Evolutionary conservation across 2,113 vertebrate species (phyloP).

Genomic region (Lasiurus cinereus): DNA sequence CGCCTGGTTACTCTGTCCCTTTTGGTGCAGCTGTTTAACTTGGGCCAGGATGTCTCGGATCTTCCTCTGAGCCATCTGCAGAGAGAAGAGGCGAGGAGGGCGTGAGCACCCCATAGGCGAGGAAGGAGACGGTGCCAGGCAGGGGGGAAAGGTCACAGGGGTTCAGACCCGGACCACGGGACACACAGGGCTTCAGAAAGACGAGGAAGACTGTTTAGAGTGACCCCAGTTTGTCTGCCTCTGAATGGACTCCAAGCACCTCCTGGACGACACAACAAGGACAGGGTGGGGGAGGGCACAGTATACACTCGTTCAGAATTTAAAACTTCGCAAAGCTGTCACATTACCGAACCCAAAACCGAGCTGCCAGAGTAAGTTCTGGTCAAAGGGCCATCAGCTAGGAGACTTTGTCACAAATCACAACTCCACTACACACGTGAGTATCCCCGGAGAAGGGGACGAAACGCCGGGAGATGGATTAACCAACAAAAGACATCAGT

Average conservation of each 20-base stretch:
- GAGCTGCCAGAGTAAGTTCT: neutral
- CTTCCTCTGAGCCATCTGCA: slow-evolving; percentile 96
- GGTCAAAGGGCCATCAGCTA: neutral
- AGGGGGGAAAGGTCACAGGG: fast-evolving
- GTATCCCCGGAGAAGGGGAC: neutral
- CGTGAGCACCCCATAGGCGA: neutral
- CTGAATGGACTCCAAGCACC: neutral
- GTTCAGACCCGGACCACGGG: neutral
- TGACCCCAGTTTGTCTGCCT: neutral
- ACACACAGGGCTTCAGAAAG: neutral
- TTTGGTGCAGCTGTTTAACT: slow-evolving; percentile 95
- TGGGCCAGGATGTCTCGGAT: slow-evolving; percentile 98
- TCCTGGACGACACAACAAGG: neutral
- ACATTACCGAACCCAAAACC: neutral
- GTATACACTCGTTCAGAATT: neutral
- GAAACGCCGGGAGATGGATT: fast-evolving
- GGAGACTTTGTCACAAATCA: neutral
- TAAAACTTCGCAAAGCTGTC: neutral
- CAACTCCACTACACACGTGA: fast-evolving
- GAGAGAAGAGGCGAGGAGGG: neutral
- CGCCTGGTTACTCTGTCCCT: slow-evolving; percentile 90
- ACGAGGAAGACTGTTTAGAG: neutral
- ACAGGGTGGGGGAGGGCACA: fast-evolving
- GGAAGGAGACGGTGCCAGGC: neutral
- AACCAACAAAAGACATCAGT: no score